phyloP scores from a whole-genome alignment of 2,888 invertebrate species.

The Diabrotica balteata region DNA sequence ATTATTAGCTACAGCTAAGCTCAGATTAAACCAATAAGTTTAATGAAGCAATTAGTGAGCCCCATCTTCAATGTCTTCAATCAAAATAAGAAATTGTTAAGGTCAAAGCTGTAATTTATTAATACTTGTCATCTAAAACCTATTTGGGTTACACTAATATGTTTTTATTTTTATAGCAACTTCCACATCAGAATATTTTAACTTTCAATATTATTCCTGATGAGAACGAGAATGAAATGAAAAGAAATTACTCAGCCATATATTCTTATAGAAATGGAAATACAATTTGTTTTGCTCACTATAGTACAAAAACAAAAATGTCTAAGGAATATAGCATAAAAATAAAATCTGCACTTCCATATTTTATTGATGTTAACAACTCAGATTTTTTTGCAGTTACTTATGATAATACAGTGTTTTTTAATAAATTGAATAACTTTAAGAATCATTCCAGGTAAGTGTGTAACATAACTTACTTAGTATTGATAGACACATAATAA shows the following conservation, averaged over 20 bases:
- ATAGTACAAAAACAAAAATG: slow-evolving; percentile 37
- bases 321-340: slow-evolving; percentile 33
- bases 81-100: no score
- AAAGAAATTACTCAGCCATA: slow-evolving; percentile 37
- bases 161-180: slow-evolving; percentile 40
- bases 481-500: no score
- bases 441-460: slow-evolving; percentile 18
- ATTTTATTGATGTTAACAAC: slow-evolving; percentile 33
- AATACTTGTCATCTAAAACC: no score
- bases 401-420: slow-evolving; percentile 12
- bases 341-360: slow-evolving; percentile 27
- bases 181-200: slow-evolving; percentile 36
- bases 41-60: no score
- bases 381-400: slow-evolving; percentile 12
- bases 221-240: slow-evolving; percentile 23
- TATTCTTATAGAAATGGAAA: slow-evolving; percentile 40
- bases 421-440: slow-evolving; percentile 13
- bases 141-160: no score
- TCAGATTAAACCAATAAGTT: no score
- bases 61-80: no score
- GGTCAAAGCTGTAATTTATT: no score
- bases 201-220: slow-evolving; percentile 44
- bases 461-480: neutral
- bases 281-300: slow-evolving; percentile 35
- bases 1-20: no score